Evolutionary conservation across 2,888 invertebrate species (phyloP), one percentile per base, ranked within the genome.

Genomic region (Tigriopus californicus): DNA sequence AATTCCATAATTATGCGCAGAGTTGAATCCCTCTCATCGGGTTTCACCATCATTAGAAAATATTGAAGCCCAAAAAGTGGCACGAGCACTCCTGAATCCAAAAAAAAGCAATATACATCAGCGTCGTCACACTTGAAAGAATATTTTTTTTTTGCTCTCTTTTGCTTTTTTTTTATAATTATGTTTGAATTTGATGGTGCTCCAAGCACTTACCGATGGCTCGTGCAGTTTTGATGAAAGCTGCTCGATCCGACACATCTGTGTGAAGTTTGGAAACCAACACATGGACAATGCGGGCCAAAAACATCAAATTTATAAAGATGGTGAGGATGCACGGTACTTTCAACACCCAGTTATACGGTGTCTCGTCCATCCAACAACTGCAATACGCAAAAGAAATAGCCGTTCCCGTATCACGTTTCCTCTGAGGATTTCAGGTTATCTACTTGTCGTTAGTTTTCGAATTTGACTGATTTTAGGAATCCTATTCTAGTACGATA

Each of bases 271-370:
- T 90, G 58, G 82, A 79, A 66, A 87, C 77, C 62, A 90, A 77
- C 59, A 90, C 88, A 64, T 88, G 79, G 62, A 90, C 84, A 67
- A 90, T 90, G 74, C 89, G 90, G 73, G 85, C 83, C 63, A 90
- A 79, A 72, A 90, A 90, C 65, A 81, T 75, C 52, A 88, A 74
- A 72, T 90, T 90, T 64, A 87, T 77, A 66, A 83, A 75, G 71
- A 88, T 82, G 46, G 86, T 84, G 57, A 79, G 77, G 68, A 81
- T 81, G 22, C 87, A 89, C 41, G 85, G 82, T 63, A 81, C 80
- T 57, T 82, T 78, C 63, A 88, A 77, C 67, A 86, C 83, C 66
- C 78, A 77, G 62, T 79, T 80, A 69, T 81, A 84, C 60, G 75
- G 76, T 58, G 81, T 82, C 65, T 80, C 78, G 67, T 81, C 80